Evolutionary conservation across 2,797 vertebrate species (phyloP), one percentile per base, ranked within the genome.

Genomic region (Tauraco hartlaubi): DNA sequence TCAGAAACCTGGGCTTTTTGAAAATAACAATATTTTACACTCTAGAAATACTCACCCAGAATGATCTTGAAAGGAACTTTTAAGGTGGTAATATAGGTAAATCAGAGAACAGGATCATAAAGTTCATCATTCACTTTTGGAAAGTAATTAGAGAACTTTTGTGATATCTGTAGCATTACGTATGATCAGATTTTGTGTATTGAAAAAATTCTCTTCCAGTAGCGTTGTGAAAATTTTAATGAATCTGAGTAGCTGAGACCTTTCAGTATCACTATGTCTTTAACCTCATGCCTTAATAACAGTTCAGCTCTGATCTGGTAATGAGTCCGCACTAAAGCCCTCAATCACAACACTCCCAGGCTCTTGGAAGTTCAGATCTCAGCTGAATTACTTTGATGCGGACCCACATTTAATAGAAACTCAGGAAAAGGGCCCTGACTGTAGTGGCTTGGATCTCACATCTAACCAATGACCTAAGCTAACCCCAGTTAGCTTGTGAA

Each of bases 401-500:
- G 46, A 68, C 10, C 4, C 33, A 77, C n/a, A 29, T 91, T 76
- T 89, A 93, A 71, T 9, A 79, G 15, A 14, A 73, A 7, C 28
- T 90, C 29, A n/a, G 2, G 21, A 37, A 46, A 85, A 84, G 16
- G 20, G 49, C 21, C 12, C 68, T 81, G 46, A 14, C 28, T 55
- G 21, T 19, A 41, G 18, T 58, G 76, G 39, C 55, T 79, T 81
- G 43, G 52, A 59, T 84, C 52, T 90, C 2, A 0, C 29, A 72
- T 81, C 76, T 67, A 86, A 75, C 66, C 79, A 48, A 10, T 92
- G 94, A 94, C 66, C 91, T 82, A 75, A 28, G 28, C n/a, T 94
- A 69, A 93, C 90, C 91, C 78, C 58, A 74, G 55, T 79, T 83
- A 92, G 11, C 33, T 86, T 67, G 41, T 88, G 85, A 86, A 92